Evolutionary conservation across 1,140 invertebrate genomes (phyloP).

Genomic region (Drosophila mauritiana): DNA sequence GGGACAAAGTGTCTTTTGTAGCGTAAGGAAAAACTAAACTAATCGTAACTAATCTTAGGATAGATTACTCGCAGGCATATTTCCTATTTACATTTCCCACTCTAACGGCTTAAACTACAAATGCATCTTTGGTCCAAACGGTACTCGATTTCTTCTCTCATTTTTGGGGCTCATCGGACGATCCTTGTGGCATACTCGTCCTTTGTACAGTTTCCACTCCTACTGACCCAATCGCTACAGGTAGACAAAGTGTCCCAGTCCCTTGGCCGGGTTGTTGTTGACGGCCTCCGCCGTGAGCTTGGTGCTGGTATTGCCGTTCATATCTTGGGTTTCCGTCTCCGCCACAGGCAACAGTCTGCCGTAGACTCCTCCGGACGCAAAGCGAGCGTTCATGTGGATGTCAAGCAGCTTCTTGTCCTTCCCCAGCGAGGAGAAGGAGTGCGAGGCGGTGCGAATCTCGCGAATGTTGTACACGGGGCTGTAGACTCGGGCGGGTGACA

Average conservation of each 20-base stretch:
- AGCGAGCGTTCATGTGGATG: slow-evolving; percentile 73
- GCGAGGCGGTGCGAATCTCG: slow-evolving; percentile 76
- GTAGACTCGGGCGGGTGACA: slow-evolving; percentile 55
- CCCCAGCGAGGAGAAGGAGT: slow-evolving; percentile 82
- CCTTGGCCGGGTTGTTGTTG: slow-evolving; percentile 82
- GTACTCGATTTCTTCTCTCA: slow-evolving; percentile 38
- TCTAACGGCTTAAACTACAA: slow-evolving; percentile 58
- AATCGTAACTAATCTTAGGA: background rate
- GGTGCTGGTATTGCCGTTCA: slow-evolving; percentile 57
- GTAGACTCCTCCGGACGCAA: slow-evolving; percentile 51
- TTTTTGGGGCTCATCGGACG: slow-evolving; percentile 5
- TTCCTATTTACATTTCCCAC: slow-evolving; percentile 47
- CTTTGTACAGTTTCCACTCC: slow-evolving; percentile 5
- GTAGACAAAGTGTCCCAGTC: slow-evolving; percentile 81
- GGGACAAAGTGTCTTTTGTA: background rate
- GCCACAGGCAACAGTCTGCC: slow-evolving; percentile 57
- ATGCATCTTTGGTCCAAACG: slow-evolving; percentile 79
- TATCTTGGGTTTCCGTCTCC: slow-evolving; percentile 50
- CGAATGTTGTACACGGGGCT: slow-evolving; percentile 84
- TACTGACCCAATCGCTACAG: slow-evolving; percentile 41
- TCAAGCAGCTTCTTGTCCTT: slow-evolving; percentile 83
- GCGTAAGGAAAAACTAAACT: slow-evolving; percentile 9
- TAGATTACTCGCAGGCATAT: background rate
- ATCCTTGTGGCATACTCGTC: slow-evolving; percentile 1
- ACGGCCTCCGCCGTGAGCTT: slow-evolving; percentile 65